Evolutionary conservation across 2,797 vertebrate genomes (phyloP), one percentile per base, ranked within the genome.

Genomic region (Alosa sapidissima): DNA sequence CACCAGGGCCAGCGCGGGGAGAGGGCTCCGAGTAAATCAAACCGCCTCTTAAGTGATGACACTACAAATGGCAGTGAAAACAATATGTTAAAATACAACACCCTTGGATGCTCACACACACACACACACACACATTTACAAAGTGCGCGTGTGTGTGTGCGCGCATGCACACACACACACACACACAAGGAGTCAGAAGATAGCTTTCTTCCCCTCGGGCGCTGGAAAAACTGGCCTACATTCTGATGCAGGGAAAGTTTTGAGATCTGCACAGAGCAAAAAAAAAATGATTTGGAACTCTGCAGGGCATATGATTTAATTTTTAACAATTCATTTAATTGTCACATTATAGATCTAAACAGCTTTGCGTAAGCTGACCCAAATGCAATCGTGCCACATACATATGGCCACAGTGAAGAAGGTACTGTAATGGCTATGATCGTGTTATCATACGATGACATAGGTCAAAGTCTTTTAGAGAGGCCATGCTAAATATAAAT

Each of bases 1-100:
- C 93, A 93, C 92, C 87, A 85, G 92, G 91, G 91, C 92, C 91
- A 92, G 93, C 93, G 90, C 92, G 92, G 89, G 91, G 87, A 91
- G 88, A 87, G 86, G 68, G 68, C 33, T 36, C 33, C 36, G 36
- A 75, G 90, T 87, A 91, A 92, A 91, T 89, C 89, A 90, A 91
- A 62, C 58, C 89, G 62, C 88, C 87, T 91, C 90, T 92, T 91
- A 88, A 90, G 89, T 90, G 87, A 91, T 93, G 93, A 91, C 91
- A 93, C 87, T 85, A 89, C 87, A 91, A 89, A 93, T 87, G 89
- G 62, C 86, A 90, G 86, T 90, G 86, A 92, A 90, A 89, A 89
- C 84, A 89, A 82, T 86, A 87, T 89, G 58, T 51, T 14, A 21
- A 82, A 49, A 49, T 36, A 68, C 60, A 65, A 65, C 60, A 87